Evolutionary conservation across 2,888 invertebrate species (phyloP), one percentile per base, ranked within the genome.

Genomic region (Ceriagrion tenellum): DNA sequence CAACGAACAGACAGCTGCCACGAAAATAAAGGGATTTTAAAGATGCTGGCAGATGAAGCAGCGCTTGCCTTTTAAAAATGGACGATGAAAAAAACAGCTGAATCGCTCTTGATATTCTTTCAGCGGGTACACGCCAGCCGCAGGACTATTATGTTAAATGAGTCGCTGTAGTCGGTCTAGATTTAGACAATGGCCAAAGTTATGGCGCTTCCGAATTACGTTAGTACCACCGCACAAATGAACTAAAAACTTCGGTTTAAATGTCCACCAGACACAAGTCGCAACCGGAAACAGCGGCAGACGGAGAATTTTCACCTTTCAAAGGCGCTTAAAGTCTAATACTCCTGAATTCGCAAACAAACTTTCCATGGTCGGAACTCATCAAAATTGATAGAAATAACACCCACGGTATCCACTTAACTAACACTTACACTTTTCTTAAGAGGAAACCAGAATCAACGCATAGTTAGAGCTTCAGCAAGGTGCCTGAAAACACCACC

Each of bases 1-100:
- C 30, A 30, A 81, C 81, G 81, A 81, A 81, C 30, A 81, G 81
- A 81, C 81, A 81, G 30, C 81, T 81, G 81, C 81, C 81, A 81
- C 35, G 81, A 35, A 30, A 35, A 30, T 81, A 81, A 35, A 35
- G 81, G 81, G 81, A 81, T 35, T 81, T 81, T 35, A 81, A 81
- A 81, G 81, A 81, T 81, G 81, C 35, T 35, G 81, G 30, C 81
- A 35, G 81, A 81, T 81, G 18, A 81, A 81, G 81, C 81, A 35
- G 30, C 81, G 30, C 35, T 0, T 35, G 81, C 81, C 81, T 35
- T 81, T 81, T 81, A 81, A 81, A 81, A 81, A 81, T 81, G 81
- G 81, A 35, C 35, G 81, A 69, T n/a, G 69, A n/a, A 30, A 81
- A 81, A 13, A 81, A 69, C 47, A 69, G 69, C 69, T 35, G 81